Evolutionary conservation across 2,797 vertebrate genomes (phyloP), one percentile per base, ranked within the genome.

Genomic region (Dermochelys coriacea): DNA sequence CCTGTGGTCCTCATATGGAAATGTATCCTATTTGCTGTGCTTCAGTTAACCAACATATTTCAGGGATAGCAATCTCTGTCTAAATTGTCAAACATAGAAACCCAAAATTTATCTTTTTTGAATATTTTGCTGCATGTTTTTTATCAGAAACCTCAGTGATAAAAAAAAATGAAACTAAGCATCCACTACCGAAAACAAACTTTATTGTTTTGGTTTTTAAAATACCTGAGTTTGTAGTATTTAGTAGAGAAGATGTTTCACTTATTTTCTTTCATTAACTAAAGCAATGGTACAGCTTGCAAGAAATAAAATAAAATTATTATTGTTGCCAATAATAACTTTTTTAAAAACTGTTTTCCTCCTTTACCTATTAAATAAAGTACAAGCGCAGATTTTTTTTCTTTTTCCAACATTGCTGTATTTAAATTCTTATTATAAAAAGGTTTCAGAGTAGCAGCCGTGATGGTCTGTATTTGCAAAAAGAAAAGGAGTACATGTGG

Each of bases 121-220:
- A 89, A 87, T 5, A 85, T 29, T 23, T 50, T 51, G 2, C 31
- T 91, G 80, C 15, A 37, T 2, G 34, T 86, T 92, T 19, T 51
- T n/a, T 68, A 51, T 5, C 9, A 59, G 21, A 81, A 84, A 47
- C 1, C 2, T 0, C 16, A 50, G 71, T 19, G 11, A 87, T 5
- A 5, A 55, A 49, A 55, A 49, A 14, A 0, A 1, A 81, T 1
- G 4, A 5, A 5, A 34, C 3, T 23, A 52, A 41, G 37, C 54
- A 81, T n/a, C 51, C 55, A 78, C 18, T 10, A 91, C 16, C 0
- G 59, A 90, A 81, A 82, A 61, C 47, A 14, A 51, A 45, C 75
- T 86, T 14, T 78, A 57, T 57, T 25, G 50, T 3, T 74, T 6
- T 6, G 31, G 4, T 18, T 25, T 86, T 83, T 54, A 74, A 4